Conservation (phyloP, 2,797 vertebrate species). For the Lerista edwardsae region DNA sequence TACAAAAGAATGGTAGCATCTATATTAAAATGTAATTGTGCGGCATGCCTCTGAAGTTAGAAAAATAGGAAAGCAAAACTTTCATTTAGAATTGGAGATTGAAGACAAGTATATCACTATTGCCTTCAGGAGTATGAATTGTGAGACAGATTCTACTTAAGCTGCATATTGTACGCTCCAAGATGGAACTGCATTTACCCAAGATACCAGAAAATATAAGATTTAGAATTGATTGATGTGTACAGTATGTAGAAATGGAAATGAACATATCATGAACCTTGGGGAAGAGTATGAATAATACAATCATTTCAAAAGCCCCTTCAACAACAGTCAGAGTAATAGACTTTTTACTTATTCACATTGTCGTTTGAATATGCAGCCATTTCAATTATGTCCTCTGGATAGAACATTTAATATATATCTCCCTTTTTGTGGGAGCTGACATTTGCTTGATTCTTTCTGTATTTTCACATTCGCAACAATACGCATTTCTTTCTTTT, state of each 20-base stretch:
- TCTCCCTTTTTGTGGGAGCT: background rate
- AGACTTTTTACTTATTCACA: constrained; percentile 27
- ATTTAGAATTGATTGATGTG: background rate
- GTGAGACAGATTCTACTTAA: constrained; percentile 15
- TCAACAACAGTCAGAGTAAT: background rate
- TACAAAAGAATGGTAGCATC: background rate
- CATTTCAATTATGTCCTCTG: constrained; percentile 24
- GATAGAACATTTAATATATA: constrained; percentile 11
- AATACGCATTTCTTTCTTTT: constrained; percentile 35
- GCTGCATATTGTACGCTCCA: background rate
- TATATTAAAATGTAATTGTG: background rate
- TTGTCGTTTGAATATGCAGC: constrained; percentile 18
- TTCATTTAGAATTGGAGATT: no score
- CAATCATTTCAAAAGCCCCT: background rate
- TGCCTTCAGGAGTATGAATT: background rate
- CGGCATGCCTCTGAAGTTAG: background rate
- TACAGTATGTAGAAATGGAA: background rate
- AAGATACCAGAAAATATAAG: constrained; percentile 13
- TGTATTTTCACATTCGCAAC: constrained; percentile 1
- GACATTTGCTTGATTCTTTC: constrained; percentile 30
- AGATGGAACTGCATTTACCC: constrained; percentile 1
- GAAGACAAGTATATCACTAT: background rate
- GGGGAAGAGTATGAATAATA: background rate
- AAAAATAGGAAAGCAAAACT: background rate
- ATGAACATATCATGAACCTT: background rate